Evolutionary conservation across 2,113 vertebrate species (phyloP), one percentile per base, ranked within the genome.

Genomic region (Cromileptes altivelis): DNA sequence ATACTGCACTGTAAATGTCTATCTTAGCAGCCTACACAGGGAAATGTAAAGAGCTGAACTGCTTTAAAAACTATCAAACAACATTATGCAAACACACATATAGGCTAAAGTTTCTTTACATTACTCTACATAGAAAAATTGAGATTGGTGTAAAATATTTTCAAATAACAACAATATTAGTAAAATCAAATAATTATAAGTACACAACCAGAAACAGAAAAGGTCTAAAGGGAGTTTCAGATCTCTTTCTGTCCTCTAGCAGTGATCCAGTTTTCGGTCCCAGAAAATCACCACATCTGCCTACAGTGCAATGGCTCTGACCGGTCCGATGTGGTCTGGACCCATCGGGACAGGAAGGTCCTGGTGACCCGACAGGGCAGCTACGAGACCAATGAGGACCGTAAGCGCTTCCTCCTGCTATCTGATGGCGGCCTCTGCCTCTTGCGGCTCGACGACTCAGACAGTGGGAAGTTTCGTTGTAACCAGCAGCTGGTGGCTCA

Each of bases 381-480:
- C 55, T 2, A 27, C 33, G 70, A 80, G 50, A 70, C 76, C 58
- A 76, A 79, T 25, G 42, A 13, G 17, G 80, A 93, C 53, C 56
- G 19, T 6, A 57, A 8, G 0, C 93, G 52, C 45, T 90, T 88
- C 67, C 23, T 2, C 0, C 70, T 93, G 50, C 13, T 62, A n/a
- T 0, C 40, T 0, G 76, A 88, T 21, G 93, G 93, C 0, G 25
- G 42, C 1, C 88, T 95, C 15, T 81, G 61, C n/a, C 10, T 95
- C 4, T 64, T 40, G 75, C 27, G 42, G 18, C 84, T 95, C 1
- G 82, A 91, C 0, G 53, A 37, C 1, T 71, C 84, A 0, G 93
- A 94, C 63, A 21, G 70, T 0, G 94, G 94, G 12, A 45, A 78
- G 27, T 94, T 92, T 18, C 70, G 13, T 37, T 95, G 94, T 13